phyloP scores from a whole-genome alignment of 2,797 vertebrate species.

The Lepus oiostolus region DNA sequence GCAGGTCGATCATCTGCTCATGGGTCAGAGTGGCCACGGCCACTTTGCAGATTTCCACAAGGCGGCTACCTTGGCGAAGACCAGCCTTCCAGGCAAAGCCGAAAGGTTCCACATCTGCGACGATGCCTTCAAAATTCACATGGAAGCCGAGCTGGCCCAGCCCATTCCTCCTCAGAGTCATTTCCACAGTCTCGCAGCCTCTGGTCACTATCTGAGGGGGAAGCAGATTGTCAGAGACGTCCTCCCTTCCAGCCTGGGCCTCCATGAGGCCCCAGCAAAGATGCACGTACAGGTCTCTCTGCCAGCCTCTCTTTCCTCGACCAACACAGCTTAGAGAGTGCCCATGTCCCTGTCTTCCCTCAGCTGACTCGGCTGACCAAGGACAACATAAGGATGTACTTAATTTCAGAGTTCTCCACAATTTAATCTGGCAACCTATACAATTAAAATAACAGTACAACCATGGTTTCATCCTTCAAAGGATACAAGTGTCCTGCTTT shows the following conservation, averaged over 20 bases:
- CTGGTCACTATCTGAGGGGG: constrained; percentile 93
- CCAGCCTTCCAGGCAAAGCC: constrained; percentile 99
- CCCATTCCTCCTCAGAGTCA: constrained; percentile 95
- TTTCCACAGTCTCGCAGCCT: constrained; percentile 97
- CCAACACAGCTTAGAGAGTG: neutral
- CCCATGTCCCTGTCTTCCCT: neutral
- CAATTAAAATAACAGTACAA: neutral
- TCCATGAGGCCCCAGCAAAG: neutral
- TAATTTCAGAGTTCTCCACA: neutral
- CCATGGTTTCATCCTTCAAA: neutral
- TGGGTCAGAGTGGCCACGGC: constrained; percentile 97
- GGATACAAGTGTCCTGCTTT: neutral
- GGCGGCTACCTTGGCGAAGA: constrained; percentile 96
- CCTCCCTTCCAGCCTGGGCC: too few relatives aligned
- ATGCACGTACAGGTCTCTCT: too few relatives aligned
- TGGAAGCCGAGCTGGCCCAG: constrained; percentile 98
- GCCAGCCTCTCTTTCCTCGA: neutral
- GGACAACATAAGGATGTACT: neutral
- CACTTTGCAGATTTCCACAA: constrained; percentile 99
- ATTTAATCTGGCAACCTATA: accelerated
- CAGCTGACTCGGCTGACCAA: too few relatives aligned
- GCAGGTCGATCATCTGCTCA: constrained; percentile 98
- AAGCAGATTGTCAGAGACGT: constrained; percentile 66
- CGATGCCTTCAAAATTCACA: constrained; percentile 98
- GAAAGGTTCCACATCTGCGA: constrained; percentile 98